A percentile compares a stretch with the other conserved stretches of the same genome.
These are phyloP conservation scores for Tenthredo livida DNA, from an alignment of 2,888 invertebrate genomes.

Conservation along the genomic window DNA sequence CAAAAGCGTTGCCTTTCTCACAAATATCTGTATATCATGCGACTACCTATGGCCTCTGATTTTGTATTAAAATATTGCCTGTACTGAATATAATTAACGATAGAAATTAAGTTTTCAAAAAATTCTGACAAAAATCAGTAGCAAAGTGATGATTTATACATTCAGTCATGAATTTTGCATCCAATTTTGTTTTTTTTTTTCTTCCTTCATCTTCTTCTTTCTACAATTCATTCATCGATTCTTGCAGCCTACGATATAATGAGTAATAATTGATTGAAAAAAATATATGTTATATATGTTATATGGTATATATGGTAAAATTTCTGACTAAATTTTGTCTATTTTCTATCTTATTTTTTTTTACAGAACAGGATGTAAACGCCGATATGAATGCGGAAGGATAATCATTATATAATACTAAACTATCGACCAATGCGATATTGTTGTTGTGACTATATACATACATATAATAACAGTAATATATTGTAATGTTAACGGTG, in stretches of 20 bases:
- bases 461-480: slow-evolving; percentile 32
- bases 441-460: slow-evolving; percentile 62
- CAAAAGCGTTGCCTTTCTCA: not conserved
- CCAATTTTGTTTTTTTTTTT: not conserved
- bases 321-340: not conserved
- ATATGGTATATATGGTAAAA: not conserved
- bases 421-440: slow-evolving; percentile 64
- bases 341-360: slow-evolving; percentile 64
- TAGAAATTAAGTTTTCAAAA: not conserved
- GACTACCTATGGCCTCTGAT: slow-evolving; percentile 21
- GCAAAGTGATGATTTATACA: too few relatives aligned
- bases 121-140: not conserved
- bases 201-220: not conserved
- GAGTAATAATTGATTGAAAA: not conserved
- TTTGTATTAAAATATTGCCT: not conserved
- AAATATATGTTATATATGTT: not conserved
- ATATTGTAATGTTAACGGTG: slow-evolving; percentile 41
- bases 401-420: slow-evolving; percentile 62
- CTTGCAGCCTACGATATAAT: not conserved
- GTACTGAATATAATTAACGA: not conserved
- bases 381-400: slow-evolving; percentile 68
- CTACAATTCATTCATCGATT: not conserved
- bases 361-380: slow-evolving; percentile 75
- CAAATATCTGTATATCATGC: not conserved
- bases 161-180: not conserved